Conservation (phyloP, 2,113 vertebrate species). For the Nesoenas mayeri region DNA sequence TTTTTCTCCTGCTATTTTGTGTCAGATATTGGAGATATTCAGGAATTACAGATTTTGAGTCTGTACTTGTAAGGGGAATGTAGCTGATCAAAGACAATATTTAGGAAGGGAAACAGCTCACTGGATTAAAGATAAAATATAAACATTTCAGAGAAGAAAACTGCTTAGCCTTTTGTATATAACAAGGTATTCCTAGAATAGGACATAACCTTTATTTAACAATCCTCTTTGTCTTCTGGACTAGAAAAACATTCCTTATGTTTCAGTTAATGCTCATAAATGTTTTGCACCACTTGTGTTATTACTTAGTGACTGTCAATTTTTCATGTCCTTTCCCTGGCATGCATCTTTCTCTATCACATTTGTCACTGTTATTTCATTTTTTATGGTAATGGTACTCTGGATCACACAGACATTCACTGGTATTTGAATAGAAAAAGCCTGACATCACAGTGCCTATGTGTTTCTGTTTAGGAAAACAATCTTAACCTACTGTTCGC, state of each 20-base stretch:
- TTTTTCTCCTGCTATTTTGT: background rate
- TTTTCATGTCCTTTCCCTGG: background rate
- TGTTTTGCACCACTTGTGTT: background rate
- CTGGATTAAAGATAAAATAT: background rate
- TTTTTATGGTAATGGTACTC: background rate
- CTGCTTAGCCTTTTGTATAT: background rate
- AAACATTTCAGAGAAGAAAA: background rate
- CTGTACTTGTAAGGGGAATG: background rate
- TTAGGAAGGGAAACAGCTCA: background rate
- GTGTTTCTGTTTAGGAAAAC: background rate
- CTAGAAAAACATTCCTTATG: background rate
- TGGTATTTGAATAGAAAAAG: background rate
- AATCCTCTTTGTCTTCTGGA: background rate
- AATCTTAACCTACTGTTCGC: background rate
- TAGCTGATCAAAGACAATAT: background rate
- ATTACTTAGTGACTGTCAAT: background rate
- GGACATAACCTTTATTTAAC: background rate
- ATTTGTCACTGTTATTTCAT: background rate
- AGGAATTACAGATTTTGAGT: background rate
- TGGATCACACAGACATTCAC: background rate
- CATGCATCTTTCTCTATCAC: background rate
- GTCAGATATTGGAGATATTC: background rate
- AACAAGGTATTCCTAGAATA: background rate
- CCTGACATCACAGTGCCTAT: background rate
- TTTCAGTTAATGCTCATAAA: background rate